Conservation (phyloP, 2,797 vertebrate genomes). For the Tolypeutes matacus region DNA sequence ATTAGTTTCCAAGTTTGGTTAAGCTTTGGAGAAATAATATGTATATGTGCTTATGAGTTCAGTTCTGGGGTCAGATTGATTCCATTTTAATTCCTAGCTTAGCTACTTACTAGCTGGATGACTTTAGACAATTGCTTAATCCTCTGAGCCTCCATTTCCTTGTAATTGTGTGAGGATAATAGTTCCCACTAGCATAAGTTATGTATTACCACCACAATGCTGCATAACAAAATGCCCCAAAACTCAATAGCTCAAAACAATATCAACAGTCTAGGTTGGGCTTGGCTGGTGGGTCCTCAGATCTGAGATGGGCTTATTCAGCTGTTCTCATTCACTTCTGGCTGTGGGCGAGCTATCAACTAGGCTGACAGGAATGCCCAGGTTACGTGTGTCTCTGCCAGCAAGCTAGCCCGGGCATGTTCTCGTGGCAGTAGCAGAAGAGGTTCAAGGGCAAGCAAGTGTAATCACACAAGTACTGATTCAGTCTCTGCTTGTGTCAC, state of each 20-base stretch:
- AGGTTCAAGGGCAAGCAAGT: not conserved
- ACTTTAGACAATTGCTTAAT: not conserved
- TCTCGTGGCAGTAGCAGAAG: not conserved
- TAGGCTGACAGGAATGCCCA: not conserved
- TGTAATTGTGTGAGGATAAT: accelerated
- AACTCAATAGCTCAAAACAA: not conserved
- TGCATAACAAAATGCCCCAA: not conserved
- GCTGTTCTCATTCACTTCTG: not conserved
- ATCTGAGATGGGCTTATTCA: not conserved
- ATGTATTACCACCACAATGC: too few species aligned
- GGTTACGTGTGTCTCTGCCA: not conserved
- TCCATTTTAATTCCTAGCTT: not conserved
- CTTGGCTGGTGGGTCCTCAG: not conserved
- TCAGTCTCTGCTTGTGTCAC: not conserved
- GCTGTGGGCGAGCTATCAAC: not conserved
- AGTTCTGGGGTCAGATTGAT: not conserved
- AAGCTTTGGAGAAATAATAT: not conserved
- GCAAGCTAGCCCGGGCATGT: too few species aligned
- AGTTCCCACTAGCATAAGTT: accelerated
- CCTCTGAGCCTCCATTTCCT: not conserved
- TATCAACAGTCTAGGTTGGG: too few species aligned
- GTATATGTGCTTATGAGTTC: not conserved
- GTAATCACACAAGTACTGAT: too few species aligned
- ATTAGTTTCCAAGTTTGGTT: accelerated
- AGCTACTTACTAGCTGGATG: too few species aligned